These are phyloP conservation scores for Eupithecia tripunctaria DNA, from an alignment of 2,888 invertebrate genomes.

Conservation along the genomic window DNA sequence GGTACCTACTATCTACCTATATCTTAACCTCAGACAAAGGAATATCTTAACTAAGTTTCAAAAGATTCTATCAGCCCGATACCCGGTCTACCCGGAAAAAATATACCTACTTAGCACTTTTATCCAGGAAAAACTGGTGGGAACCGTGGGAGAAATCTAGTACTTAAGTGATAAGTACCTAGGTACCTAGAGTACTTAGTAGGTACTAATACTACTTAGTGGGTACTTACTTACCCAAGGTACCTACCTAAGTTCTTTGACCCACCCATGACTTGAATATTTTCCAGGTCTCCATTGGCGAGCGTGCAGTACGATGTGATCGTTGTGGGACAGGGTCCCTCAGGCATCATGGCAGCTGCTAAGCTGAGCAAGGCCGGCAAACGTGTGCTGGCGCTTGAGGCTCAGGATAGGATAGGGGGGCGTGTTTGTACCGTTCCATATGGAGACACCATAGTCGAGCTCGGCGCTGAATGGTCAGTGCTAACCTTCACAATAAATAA, in stretches of 20 bases:
- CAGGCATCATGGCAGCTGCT: constrained; percentile 65
- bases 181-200: no score
- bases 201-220: no score
- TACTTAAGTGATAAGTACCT: no score
- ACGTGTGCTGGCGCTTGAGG: constrained; percentile 67
- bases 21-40: no score
- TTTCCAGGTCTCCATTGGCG: constrained; percentile 6
- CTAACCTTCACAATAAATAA: background rate
- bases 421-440: constrained; percentile 67
- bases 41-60: no score
- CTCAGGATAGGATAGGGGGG: constrained; percentile 65
- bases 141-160: no score
- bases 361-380: constrained; percentile 60
- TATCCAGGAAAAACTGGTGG: no score
- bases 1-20: no score
- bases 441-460: constrained; percentile 66
- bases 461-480: constrained; percentile 75
- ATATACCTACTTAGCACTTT: no score
- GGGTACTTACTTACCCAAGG: no score
- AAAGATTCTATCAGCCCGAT: no score
- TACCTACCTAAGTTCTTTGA: background rate
- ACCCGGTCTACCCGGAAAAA: no score
- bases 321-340: constrained; percentile 66
- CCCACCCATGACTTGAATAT: background rate
- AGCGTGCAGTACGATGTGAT: constrained; percentile 62